phyloP scores from a whole-genome alignment of 2,888 invertebrate species.

The Antheraea yamamai region DNA sequence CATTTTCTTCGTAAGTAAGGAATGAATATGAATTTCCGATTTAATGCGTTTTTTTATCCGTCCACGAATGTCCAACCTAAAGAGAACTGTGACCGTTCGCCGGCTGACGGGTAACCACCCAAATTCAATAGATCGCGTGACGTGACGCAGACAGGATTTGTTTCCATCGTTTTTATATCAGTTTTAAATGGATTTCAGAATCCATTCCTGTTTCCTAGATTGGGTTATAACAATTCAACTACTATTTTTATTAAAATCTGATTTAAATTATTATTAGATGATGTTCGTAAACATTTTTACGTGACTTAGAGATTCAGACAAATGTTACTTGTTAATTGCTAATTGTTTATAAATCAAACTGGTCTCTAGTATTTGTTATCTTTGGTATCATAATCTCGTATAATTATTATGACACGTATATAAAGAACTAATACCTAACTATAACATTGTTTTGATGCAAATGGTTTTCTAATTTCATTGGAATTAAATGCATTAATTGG shows the following conservation, averaged over 20 bases:
- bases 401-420: no score
- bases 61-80: background rate
- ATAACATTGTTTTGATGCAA: no score
- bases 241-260: background rate
- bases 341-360: no score
- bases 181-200: background rate
- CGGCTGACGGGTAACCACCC: background rate
- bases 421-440: no score
- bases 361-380: no score
- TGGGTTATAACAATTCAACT: background rate
- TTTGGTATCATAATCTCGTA: no score
- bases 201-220: background rate
- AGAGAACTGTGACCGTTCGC: background rate
- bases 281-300: background rate
- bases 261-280: background rate
- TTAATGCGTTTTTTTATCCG: background rate
- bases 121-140: constrained; percentile 10
- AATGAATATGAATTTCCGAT: background rate
- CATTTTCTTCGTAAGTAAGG: background rate
- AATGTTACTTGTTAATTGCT: no score
- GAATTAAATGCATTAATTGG: no score
- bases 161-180: background rate
- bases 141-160: constrained; percentile 11
- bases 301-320: background rate
- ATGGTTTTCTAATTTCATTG: no score